Base-by-base conservation (phyloP, 2,888 invertebrate genomes). In the Myopa testacea region DNA sequence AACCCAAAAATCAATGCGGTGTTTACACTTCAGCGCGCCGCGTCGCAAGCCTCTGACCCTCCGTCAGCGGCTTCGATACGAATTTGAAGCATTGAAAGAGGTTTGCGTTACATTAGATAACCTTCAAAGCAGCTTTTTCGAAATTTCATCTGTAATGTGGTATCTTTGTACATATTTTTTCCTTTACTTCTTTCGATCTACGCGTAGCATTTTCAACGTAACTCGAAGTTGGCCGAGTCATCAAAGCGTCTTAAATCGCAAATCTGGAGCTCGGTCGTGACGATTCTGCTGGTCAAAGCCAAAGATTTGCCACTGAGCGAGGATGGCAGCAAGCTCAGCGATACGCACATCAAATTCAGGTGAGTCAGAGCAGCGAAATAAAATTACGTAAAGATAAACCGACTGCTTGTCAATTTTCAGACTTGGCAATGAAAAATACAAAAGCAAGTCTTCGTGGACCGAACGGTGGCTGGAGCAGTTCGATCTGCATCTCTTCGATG, bases 191-290 rank as follows among this genome's bases (percentile, higher is more conserved):
- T 71, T 75, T 75, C 26, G 26, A 26, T 78, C 67, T 71, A 58
- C 16, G 84, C 84, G 37, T 83, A 96, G 96, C 95, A 95, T 88
- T 93, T 95, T 83, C 92, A 95, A 85, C 93, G 93, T 86, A 95
- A 93, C 86, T 93, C 93, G 80, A 92, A 94, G 87, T 89, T 95
- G 81, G 93, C 93, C 62, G 96, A 96, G 86, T 94, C 95, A 77
- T 95, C 95, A 87, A 93, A 94, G 86, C 91, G 95, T 79, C 90
- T 97, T 75, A 98, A 98, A 90, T 96, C 95, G 45, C 98, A 98
- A 90, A 96, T 98, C 87, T 99, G 98, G 98, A 97, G 96, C 87
- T 96, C 97, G 4, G 97, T 98, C 78, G 98, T 99, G 58, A 99
- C 98, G 79, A 96, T 99, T 83, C 95, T 98, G n/a, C 91, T 99